Percentiles rank a stretch among this genome's conserved stretches.
phyloP scores from a whole-genome alignment of 2,113 vertebrate genomes.

The Sebastes schlegelii region DNA sequence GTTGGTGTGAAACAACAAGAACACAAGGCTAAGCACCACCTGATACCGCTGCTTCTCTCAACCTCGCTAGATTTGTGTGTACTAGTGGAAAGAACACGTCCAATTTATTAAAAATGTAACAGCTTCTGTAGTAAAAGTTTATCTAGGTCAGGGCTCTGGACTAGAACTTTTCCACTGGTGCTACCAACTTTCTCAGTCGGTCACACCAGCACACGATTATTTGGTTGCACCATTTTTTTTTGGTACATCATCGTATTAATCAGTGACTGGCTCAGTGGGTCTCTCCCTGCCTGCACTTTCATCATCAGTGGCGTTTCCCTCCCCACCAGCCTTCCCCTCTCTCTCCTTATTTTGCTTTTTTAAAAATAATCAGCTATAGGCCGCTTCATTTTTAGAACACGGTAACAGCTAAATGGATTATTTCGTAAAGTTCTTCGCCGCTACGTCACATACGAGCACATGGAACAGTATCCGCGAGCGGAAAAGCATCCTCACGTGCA shows the following conservation, averaged over 20 bases:
- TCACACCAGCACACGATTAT: neutral
- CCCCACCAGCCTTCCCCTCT: neutral
- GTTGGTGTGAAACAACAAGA: constrained; percentile 49
- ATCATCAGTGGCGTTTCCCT: neutral
- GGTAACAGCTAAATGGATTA: neutral
- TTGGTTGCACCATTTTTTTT: neutral
- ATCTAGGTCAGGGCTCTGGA: neutral
- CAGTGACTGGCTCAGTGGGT: neutral
- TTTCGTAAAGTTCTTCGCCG: neutral
- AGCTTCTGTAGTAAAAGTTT: neutral
- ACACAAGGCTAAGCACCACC: constrained; percentile 35
- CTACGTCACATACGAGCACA: neutral
- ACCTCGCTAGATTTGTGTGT: neutral
- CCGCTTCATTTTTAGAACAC: neutral
- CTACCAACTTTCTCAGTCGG: neutral
- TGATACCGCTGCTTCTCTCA: constrained; percentile 15
- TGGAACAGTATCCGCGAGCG: neutral
- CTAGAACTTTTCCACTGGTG: neutral
- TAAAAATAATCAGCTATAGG: neutral
- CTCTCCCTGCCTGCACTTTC: neutral
- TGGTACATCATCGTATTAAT: neutral
- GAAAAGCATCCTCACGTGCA: no score
- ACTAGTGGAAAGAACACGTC: neutral
- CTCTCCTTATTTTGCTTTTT: neutral
- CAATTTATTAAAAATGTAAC: neutral